These are phyloP conservation scores for Hipposideros armiger DNA, from an alignment of 2,113 vertebrate species.

Conservation along the genomic window DNA sequence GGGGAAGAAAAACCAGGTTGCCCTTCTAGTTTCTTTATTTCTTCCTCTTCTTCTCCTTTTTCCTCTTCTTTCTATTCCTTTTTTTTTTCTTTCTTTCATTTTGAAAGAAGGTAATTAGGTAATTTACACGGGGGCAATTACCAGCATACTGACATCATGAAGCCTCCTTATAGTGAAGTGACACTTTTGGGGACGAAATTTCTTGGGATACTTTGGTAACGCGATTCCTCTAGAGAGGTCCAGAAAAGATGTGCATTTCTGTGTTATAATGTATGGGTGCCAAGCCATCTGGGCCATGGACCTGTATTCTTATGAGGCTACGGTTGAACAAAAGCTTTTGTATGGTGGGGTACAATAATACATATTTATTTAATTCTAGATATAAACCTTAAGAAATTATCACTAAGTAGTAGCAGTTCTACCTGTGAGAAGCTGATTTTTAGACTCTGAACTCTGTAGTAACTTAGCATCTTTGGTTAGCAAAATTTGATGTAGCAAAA, in stretches of 20 bases:
- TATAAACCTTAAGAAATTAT: slow-evolving; percentile 7
- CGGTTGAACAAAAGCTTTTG: neutral
- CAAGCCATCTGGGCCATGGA: neutral
- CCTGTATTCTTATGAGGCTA: neutral
- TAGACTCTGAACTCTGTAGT: neutral
- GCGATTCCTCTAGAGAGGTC: neutral
- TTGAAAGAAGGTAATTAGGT: slow-evolving; percentile 13
- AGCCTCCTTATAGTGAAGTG: neutral
- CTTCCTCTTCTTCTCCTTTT: neutral
- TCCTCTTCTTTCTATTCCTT: neutral
- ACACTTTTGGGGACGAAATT: neutral
- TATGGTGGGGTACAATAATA: neutral
- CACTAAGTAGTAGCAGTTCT: neutral
- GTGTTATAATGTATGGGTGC: fast-evolving
- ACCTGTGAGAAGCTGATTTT: slow-evolving; percentile 31
- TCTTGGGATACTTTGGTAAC: neutral
- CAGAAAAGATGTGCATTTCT: neutral
- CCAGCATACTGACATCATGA: neutral
- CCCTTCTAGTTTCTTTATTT: neutral
- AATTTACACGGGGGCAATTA: neutral
- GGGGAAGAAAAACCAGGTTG: neutral
- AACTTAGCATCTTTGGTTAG: neutral
- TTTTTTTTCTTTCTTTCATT: neutral
- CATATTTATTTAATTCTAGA: slow-evolving; percentile 26
- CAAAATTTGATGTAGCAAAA: slow-evolving; percentile 49